A percentile compares a stretch with the other conserved stretches of the same genome.
These are phyloP conservation scores for Crotophaga sulcirostris DNA, from an alignment of 2,113 vertebrate species.

Conservation along the genomic window DNA sequence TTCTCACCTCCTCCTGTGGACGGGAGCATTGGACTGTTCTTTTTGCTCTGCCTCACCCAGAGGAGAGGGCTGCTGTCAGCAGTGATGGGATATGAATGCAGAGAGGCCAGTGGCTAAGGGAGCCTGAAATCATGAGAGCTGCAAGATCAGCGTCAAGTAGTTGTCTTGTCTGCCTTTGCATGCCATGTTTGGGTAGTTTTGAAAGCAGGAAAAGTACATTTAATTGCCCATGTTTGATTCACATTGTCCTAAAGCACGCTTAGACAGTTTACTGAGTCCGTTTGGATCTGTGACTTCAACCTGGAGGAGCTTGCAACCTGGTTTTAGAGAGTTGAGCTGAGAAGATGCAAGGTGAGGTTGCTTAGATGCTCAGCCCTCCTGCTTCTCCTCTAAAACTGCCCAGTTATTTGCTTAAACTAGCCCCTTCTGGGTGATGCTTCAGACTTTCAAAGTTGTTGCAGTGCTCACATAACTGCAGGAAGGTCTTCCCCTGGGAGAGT, in stretches of 20 bases:
- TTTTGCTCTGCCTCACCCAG: neutral
- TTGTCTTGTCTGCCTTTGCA: neutral
- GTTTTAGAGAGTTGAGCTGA: neutral
- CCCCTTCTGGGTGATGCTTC: rapidly evolving
- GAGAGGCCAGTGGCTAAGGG: neutral
- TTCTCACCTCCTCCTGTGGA: neutral
- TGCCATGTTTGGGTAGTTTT: neutral
- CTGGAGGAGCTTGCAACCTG: rapidly evolving
- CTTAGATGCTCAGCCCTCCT: neutral
- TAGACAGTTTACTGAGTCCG: neutral
- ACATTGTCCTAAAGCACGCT: neutral
- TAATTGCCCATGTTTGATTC: neutral
- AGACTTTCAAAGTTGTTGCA: neutral
- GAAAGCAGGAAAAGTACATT: neutral
- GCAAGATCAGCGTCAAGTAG: neutral
- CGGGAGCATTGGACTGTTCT: neutral
- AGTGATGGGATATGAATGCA: rapidly evolving
- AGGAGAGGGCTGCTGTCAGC: neutral
- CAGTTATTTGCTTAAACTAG: neutral
- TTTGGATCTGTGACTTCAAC: neutral
- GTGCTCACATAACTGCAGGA: neutral
- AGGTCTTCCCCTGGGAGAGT: neutral
- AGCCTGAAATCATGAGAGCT: neutral
- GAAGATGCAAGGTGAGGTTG: neutral
- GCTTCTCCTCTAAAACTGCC: neutral